Conservation (phyloP, 1,140 invertebrate species). For the Eriosoma lanigerum region DNA sequence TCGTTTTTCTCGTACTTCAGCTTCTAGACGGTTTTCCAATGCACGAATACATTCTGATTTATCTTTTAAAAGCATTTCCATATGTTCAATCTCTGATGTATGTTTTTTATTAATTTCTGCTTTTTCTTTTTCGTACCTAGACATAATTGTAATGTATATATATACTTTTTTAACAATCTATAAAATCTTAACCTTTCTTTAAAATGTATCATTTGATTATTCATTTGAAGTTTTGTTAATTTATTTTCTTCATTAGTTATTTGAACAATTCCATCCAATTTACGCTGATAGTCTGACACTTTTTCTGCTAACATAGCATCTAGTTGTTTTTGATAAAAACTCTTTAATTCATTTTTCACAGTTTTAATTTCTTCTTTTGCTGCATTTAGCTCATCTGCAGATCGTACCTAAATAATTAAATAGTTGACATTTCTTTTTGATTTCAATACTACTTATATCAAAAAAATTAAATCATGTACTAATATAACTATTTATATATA, state of each 20-base stretch:
- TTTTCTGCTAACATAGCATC: slow-evolving; percentile 46
- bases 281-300: slow-evolving; percentile 38
- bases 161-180: not conserved
- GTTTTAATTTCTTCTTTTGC: slow-evolving; percentile 46
- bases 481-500: too few relatives aligned
- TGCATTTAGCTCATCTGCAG: slow-evolving; percentile 20
- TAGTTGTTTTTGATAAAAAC: slow-evolving; percentile 41
- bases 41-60: slow-evolving; percentile 10
- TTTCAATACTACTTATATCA: too few relatives aligned
- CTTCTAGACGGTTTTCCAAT: slow-evolving; percentile 26
- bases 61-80: slow-evolving; percentile 55
- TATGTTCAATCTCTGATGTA: slow-evolving; percentile 58
- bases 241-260: slow-evolving; percentile 48
- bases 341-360: slow-evolving; percentile 37
- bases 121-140: slow-evolving; percentile 37
- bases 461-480: too few relatives aligned
- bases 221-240: slow-evolving; percentile 45
- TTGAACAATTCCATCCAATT: slow-evolving; percentile 48
- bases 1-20: slow-evolving; percentile 36
- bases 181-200: slow-evolving; percentile 12
- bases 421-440: not conserved
- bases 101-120: not conserved
- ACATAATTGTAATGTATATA: not conserved
- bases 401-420: not conserved
- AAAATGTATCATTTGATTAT: slow-evolving; percentile 12